Conservation (phyloP, 2,113 vertebrate species). For the Dromiciops gliroides region DNA sequence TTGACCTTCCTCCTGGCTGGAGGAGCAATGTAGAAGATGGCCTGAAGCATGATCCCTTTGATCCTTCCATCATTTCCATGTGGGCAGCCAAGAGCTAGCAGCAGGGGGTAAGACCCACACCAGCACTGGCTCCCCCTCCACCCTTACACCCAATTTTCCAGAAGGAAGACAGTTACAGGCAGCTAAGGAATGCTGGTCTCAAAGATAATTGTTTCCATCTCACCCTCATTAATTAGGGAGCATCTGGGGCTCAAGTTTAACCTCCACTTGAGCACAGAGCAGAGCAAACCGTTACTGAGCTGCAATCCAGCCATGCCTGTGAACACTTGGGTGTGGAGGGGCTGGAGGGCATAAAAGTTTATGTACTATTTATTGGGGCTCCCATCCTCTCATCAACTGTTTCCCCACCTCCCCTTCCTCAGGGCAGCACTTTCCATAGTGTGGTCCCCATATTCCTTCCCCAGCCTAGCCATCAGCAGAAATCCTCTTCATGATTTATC, state of each 20-base stretch:
- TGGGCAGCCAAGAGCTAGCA: slow-evolving; percentile 98
- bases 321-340: neutral
- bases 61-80: slow-evolving; percentile 97
- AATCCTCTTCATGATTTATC: neutral
- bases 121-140: neutral
- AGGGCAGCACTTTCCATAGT: neutral
- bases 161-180: slow-evolving; percentile 96
- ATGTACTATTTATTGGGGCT: neutral
- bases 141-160: slow-evolving; percentile 85
- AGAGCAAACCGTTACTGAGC: neutral
- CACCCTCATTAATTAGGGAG: too few relatives aligned
- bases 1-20: slow-evolving; percentile 93
- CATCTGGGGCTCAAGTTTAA: slow-evolving; percentile 97
- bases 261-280: rapidly evolving
- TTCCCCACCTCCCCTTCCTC: rapidly evolving
- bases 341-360: neutral
- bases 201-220: slow-evolving; percentile 97
- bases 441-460: neutral
- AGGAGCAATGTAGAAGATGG: slow-evolving; percentile 92
- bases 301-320: neutral
- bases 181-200: slow-evolving; percentile 96
- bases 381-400: neutral
- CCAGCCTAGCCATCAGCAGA: neutral
- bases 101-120: slow-evolving; percentile 93
- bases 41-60: slow-evolving; percentile 95